Evolutionary conservation across 2,888 invertebrate genomes (phyloP).

Genomic region (Hanleya hanleyi): DNA sequence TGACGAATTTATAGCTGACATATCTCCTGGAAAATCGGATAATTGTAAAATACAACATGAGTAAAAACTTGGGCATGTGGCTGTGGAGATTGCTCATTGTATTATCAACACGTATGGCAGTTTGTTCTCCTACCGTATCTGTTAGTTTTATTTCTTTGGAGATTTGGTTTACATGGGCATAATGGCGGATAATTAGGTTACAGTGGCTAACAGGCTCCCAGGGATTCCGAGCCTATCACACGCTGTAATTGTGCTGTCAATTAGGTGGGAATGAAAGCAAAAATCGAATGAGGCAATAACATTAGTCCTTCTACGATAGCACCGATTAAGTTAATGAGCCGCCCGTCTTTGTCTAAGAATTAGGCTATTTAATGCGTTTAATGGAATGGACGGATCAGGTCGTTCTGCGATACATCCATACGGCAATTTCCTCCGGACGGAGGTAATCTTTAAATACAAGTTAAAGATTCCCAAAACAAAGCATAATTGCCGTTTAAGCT

Average conservation of each 20-base stretch:
- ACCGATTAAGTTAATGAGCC: background rate
- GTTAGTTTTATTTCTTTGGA: constrained; percentile 8
- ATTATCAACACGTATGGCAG: background rate
- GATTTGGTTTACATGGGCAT: background rate
- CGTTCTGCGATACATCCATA: background rate
- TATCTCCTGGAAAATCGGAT: constrained; percentile 1
- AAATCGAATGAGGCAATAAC: background rate
- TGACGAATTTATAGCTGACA: constrained; percentile 10
- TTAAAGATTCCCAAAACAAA: background rate
- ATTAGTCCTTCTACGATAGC: background rate
- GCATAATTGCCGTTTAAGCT: background rate
- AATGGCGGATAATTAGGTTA: background rate
- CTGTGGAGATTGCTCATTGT: background rate
- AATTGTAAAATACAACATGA: background rate
- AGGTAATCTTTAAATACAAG: background rate
- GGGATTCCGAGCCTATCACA: background rate
- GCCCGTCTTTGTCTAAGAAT: background rate
- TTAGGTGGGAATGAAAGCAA: constrained; percentile 4
- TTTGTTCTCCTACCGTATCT: constrained; percentile 3
- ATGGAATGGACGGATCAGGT: background rate
- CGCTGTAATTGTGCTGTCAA: constrained; percentile 4
- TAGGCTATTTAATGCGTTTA: background rate
- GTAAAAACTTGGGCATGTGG: background rate
- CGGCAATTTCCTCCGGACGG: background rate
- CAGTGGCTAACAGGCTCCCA: background rate